Percentiles rank a stretch among this genome's conserved stretches.
Evolutionary conservation across 2,113 vertebrate genomes (phyloP).

Genomic region (Oncorhynchus gorbuscha): DNA sequence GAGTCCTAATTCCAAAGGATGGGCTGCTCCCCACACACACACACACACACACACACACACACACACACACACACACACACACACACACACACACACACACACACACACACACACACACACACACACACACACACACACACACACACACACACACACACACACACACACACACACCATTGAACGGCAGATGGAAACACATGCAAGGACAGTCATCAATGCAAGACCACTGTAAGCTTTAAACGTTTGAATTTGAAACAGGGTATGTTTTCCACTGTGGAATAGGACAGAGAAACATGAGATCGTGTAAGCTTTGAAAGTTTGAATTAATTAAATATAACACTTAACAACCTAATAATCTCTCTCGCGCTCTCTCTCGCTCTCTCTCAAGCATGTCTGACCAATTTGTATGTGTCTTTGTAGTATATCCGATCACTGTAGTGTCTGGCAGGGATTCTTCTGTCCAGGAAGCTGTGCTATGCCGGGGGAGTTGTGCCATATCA

Average conservation of each 20-base stretch:
- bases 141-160: not conserved
- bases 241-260: too few species aligned
- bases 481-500: conserved; percentile 70
- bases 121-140: not conserved
- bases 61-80: not conserved
- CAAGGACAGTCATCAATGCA: conserved; percentile 1
- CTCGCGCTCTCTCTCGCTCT: not conserved
- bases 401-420: not conserved
- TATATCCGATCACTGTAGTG: conserved; percentile 32
- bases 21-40: conserved; percentile 17
- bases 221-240: too few species aligned
- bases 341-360: too few species aligned
- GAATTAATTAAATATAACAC: too few species aligned
- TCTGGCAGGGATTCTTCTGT: conserved; percentile 48
- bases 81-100: not conserved
- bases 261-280: too few species aligned
- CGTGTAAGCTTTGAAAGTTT: too few species aligned
- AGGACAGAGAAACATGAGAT: too few species aligned
- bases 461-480: conserved; percentile 71
- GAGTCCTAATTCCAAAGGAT: conserved; percentile 12
- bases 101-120: not conserved
- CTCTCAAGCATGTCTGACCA: too few species aligned
- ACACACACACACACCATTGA: not conserved
- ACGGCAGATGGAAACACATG: not conserved
- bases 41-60: too few species aligned